Base-by-base conservation (phyloP, 2,797 vertebrate species). In the Philypnodon macrostomus region DNA sequence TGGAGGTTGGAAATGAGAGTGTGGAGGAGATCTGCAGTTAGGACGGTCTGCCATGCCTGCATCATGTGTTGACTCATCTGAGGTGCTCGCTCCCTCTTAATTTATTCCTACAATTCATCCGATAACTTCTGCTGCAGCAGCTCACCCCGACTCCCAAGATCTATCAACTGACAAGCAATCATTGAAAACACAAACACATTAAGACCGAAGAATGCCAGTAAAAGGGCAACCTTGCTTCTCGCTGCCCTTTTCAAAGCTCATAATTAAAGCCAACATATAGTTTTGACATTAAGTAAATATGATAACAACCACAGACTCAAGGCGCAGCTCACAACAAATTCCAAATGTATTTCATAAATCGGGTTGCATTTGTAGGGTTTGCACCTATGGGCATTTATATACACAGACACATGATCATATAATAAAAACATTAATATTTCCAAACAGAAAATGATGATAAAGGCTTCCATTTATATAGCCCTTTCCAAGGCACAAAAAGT, bases 91-190 rank as follows among this genome's bases (percentile, higher is more conserved):
- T n/a, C n/a, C n/a, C n/a, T n/a, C n/a, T 29, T 10, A 29, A 33
- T 75, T 35, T 40, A 61, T 42, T 65, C 34, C 36, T 55, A 49
- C 29, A 12, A 18, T 4, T 52, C 64, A 70, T 63, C 45, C 48
- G 14, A 66, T 39, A 44, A 29, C 33, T 58, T 50, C 23, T 23
- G 55, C 46, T 64, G 54, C 63, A 55, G 50, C 42, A 59, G 47
- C 58, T 39, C 46, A 33, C 41, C 40, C 7, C 41, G 30, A n/a
- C 57, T 57, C 61, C 12, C 8, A 4, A 35, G 49, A 76, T 73
- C 65, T 67, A 79, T 69, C 71, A 66, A 29, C 77, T 57, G 63
- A 75, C 67, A 79, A 68, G 70, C 77, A 76, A 79, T 87, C 80
- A 80, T 55, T 60, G 62, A 73, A 74, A 79, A 55, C 67, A 70